Evolutionary conservation across 2,797 vertebrate species (phyloP), one percentile per base, ranked within the genome.

Genomic region (Morus bassanus): DNA sequence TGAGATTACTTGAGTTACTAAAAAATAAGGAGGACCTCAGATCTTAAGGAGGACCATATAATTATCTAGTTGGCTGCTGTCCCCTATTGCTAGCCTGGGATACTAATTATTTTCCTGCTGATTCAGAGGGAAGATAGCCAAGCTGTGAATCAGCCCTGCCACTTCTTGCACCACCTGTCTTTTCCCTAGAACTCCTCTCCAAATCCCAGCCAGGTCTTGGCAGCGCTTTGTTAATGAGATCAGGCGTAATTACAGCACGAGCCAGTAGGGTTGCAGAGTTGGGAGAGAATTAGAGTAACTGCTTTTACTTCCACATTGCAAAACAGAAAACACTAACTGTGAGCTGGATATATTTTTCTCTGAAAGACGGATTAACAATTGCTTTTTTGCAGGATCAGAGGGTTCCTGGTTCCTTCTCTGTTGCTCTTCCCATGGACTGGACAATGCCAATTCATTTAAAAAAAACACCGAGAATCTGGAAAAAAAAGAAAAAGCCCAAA

Each of bases 31-130:
- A 95, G 59, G 60, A 80, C 21, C 69, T 91, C 7, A 0, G 46
- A 45, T 46, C 14, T 7, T 65, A 23, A 87, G 50, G 50, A 73
- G 48, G 51, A n/a, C 56, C 11, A 0, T 41, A 18, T 43, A 54
- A 89, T 83, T 64, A 79, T 7, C 67, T 65, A 27, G n/a, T 53
- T 94, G 88, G 69, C 85, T 94, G 45, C 83, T 68, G n/a, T 74
- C n/a, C 81, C 75, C 2, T 1, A 1, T 35, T 75, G 61, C 91
- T 76, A 73, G 73, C 76, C 69, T 65, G 69, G 53, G 73, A 75
- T 86, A 78, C 68, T 90, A 84, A 93, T 95, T 93, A 84, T 95
- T 91, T 95, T 94, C 76, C 53, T 84, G 88, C 94, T 95, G 94
- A 95, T 90, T 94, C 88, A 91, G 86, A 84, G 65, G 95, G 69